Evolutionary conservation across 2,888 invertebrate species (phyloP).

Genomic region (Enchytraeus crypticus): DNA sequence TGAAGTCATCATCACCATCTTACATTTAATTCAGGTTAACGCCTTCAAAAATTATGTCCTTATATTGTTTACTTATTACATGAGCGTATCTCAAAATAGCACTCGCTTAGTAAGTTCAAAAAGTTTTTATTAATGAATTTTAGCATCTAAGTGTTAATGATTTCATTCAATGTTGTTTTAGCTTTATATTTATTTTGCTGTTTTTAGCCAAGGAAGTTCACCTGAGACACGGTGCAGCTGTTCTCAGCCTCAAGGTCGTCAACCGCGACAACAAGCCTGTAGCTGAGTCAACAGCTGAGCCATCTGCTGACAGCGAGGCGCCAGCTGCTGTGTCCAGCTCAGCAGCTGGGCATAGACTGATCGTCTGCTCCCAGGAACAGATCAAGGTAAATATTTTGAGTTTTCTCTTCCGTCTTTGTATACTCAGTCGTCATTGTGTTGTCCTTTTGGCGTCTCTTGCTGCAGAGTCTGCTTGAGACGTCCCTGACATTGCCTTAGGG

Average conservation of each 20-base stretch:
- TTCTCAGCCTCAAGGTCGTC: slow-evolving; percentile 80
- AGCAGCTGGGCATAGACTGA: slow-evolving; percentile 72
- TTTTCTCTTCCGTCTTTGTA: neutral
- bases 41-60: too few relatives aligned
- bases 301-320: slow-evolving; percentile 57
- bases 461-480: neutral
- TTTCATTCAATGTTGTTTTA: too few relatives aligned
- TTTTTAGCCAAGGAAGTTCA: slow-evolving; percentile 79
- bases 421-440: neutral
- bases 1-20: too few relatives aligned
- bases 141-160: too few relatives aligned
- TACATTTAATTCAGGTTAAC: too few relatives aligned
- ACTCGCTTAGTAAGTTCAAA: too few relatives aligned
- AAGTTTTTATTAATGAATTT: too few relatives aligned
- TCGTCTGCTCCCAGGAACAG: slow-evolving; percentile 96
- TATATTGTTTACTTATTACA: too few relatives aligned
- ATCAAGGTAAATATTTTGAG: slow-evolving; percentile 62
- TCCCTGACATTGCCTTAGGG: too few relatives aligned
- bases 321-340: slow-evolving; percentile 55
- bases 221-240: slow-evolving; percentile 89
- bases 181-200: too few relatives aligned
- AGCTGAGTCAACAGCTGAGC: slow-evolving; percentile 52
- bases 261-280: slow-evolving; percentile 66
- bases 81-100: too few relatives aligned
- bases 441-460: neutral